These are phyloP conservation scores for Corella eumyota DNA, from an alignment of 23 tunicate species.

Conservation along the genomic window DNA sequence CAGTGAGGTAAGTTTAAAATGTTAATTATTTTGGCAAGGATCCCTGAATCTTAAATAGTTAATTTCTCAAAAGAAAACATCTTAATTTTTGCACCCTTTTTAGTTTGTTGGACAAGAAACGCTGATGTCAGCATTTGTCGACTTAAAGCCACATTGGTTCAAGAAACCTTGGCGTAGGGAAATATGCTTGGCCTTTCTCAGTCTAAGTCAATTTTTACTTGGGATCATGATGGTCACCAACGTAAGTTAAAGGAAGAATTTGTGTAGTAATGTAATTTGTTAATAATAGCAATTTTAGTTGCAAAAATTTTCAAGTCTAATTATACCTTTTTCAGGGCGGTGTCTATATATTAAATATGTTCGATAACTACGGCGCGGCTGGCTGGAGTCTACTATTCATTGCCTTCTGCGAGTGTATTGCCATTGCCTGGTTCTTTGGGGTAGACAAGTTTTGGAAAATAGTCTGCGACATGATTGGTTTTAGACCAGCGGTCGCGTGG, in stretches of 20 bases:
- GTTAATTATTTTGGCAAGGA: no score
- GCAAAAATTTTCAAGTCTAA: no score
- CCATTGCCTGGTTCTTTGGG: conserved; percentile 55
- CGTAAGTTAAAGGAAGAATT: conserved; percentile 18
- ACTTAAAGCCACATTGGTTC: conserved; percentile 53
- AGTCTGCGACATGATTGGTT: conserved; percentile 56
- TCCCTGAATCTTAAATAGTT: no score
- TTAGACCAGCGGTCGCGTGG: conserved; percentile 39
- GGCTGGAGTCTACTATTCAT: conserved; percentile 56
- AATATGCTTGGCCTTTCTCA: conserved; percentile 29
- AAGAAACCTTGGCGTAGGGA: conserved; percentile 59
- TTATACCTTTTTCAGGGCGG: no score
- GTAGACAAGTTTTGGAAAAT: conserved; percentile 37
- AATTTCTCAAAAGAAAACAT: no score
- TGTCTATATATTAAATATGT: conserved; percentile 49
- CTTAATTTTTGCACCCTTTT: background rate
- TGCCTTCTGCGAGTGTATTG: conserved; percentile 44
- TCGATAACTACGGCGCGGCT: conserved; percentile 67
- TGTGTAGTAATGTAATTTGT: background rate
- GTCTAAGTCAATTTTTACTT: conserved; percentile 43
- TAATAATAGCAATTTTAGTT: background rate
- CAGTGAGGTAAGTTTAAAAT: conserved; percentile 43
- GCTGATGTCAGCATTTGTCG: conserved; percentile 66
- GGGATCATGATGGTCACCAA: conserved; percentile 70
- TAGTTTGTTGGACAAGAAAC: conserved; percentile 83